Conservation (phyloP, 2,888 invertebrate species). For the Agapostemon virescens region DNA sequence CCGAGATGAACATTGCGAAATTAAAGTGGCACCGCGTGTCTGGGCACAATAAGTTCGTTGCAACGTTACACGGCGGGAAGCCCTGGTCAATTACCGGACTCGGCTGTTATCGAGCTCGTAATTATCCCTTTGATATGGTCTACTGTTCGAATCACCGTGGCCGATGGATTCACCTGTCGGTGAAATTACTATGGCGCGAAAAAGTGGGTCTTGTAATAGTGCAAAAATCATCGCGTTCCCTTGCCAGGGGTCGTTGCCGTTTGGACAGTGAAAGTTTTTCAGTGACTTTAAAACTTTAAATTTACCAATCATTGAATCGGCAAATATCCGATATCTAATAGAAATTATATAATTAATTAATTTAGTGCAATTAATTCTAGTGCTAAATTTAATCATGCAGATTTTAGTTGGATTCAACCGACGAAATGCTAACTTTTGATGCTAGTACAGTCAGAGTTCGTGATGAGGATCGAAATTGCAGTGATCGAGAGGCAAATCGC, state of each 20-base stretch:
- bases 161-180: conserved; percentile 17
- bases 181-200: neutral
- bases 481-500: neutral
- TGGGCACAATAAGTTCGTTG: conserved; percentile 40
- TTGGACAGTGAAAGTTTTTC: neutral
- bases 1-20: conserved; percentile 44
- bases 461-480: neutral
- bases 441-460: neutral
- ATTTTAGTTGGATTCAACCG: too few relatives aligned
- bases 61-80: conserved; percentile 30
- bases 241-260: neutral
- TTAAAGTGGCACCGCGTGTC: conserved; percentile 43
- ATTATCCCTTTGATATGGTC: conserved; percentile 52
- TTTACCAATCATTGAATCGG: too few relatives aligned
- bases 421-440: too few relatives aligned
- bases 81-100: conserved; percentile 29
- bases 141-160: conserved; percentile 26
- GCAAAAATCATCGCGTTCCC: neutral
- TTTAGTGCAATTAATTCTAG: too few relatives aligned
- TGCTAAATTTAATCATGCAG: neutral
- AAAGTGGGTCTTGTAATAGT: neutral
- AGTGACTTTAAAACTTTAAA: neutral
- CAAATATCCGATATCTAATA: too few relatives aligned
- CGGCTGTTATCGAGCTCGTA: conserved; percentile 42
- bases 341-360: too few relatives aligned